A percentile compares a stretch with the other conserved stretches of the same genome.
Conservation (phyloP, 2,797 vertebrate genomes). For the Eupleurogrammus muticus region DNA sequence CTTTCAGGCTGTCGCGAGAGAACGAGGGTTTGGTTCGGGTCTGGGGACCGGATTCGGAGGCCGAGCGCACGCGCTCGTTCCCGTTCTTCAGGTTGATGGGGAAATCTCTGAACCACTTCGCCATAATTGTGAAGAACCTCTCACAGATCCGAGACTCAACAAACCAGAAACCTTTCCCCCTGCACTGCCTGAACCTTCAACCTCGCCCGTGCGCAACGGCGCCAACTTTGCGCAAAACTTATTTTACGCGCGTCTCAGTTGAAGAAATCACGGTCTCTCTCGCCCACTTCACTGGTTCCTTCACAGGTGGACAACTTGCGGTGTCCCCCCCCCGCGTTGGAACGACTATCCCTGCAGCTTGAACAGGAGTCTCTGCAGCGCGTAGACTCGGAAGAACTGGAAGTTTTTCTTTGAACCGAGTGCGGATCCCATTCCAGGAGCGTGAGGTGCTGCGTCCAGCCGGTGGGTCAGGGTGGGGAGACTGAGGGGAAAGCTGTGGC, state of each 20-base stretch:
- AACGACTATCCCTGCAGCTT: constrained; percentile 85
- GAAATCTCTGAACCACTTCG: constrained; percentile 98
- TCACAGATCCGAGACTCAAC: constrained; percentile 15
- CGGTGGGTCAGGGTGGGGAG: constrained; percentile 58
- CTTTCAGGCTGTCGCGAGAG: constrained; percentile 81
- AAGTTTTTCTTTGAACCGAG: constrained; percentile 84
- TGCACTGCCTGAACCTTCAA: neutral
- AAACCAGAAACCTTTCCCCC: constrained; percentile 4
- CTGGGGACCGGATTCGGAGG: constrained; percentile 85
- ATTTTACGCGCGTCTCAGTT: constrained; percentile 43
- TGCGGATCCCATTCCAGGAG: constrained; percentile 86
- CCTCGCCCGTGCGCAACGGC: constrained; percentile 33
- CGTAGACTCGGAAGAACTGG: constrained; percentile 83
- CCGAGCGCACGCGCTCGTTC: constrained; percentile 87
- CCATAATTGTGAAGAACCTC: constrained; percentile 82
- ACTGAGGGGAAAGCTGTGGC: constrained; percentile 49
- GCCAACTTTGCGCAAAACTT: constrained; percentile 66
- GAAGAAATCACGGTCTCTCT: neutral
- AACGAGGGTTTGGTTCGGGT: constrained; percentile 78
- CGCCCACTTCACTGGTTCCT: constrained; percentile 11
- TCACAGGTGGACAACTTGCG: constrained; percentile 30
- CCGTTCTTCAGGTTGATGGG: constrained; percentile 92
- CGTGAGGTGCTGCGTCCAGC: constrained; percentile 73
- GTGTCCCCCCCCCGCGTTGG: constrained; percentile 46
- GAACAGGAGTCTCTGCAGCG: constrained; percentile 83